Conservation (phyloP, 2,113 vertebrate genomes). For the Hemicordylus capensis region DNA sequence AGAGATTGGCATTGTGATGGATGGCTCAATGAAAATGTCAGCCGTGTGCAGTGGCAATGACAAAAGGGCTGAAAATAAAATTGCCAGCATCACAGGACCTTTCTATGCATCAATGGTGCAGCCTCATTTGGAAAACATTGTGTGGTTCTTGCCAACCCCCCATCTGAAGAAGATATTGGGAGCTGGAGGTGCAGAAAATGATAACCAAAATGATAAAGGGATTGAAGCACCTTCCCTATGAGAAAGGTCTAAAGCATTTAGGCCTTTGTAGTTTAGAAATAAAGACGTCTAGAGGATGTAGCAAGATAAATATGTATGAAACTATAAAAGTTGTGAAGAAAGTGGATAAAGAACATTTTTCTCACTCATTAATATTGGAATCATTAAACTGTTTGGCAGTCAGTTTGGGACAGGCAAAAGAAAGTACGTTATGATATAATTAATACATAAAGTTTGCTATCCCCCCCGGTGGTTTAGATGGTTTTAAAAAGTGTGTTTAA, state of each 20-base stretch:
- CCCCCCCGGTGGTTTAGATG: not conserved
- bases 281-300: not conserved
- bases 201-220: not conserved
- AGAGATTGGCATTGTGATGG: too few species aligned
- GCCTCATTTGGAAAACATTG: not conserved
- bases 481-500: not conserved
- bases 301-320: too few species aligned
- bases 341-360: not conserved
- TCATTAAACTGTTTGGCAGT: too few species aligned
- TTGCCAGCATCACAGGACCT: too few species aligned
- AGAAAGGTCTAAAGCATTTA: not conserved
- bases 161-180: not conserved
- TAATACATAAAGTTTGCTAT: not conserved
- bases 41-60: too few species aligned
- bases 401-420: too few species aligned
- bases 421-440: too few species aligned
- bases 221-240: not conserved
- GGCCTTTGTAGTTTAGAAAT: not conserved
- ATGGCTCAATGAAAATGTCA: too few species aligned
- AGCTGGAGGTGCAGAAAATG: not conserved
- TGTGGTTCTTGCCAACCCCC: not conserved
- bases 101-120: not conserved
- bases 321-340: not conserved
- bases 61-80: too few species aligned
- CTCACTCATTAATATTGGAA: too few species aligned